Base-by-base conservation (phyloP, 2,888 invertebrate genomes). In the Agriotes lineatus region DNA sequence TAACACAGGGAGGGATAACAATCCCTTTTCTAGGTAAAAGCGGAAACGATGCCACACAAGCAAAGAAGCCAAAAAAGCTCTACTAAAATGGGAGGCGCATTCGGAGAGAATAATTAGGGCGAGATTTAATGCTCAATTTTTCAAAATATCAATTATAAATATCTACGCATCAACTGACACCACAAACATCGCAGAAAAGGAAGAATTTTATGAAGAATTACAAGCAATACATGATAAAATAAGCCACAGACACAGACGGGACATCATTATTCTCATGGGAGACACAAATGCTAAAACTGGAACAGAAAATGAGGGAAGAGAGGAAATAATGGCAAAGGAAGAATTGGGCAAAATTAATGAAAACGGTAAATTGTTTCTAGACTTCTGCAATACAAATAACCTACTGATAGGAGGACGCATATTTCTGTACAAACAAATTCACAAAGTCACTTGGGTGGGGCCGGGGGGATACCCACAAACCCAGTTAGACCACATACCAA, bases 251-350 rank as follows among this genome's bases (percentile, higher is more conserved):
- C n/a, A n/a, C n/a, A n/a, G n/a, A n/a, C n/a, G n/a, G n/a, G n/a
- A n/a, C n/a, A n/a, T n/a, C n/a, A n/a, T 33, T 33, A 39, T 39
- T 5, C 39, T 39, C n/a, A 39, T 39, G 39, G 39, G 39, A 39
- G 39, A 39, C n/a, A 39, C n/a, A 39, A n/a, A 39, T 14, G 39
- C 39, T 12, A n/a, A 39, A 39, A 39, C n/a, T 6, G 39, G n/a
- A 14, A 39, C 5, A 5, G n/a, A 12, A 6, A 39, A n/a, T n/a
- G n/a, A 6, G n/a, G 39, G 14, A 39, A 39, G 14, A 14, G 39
- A 39, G n/a, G n/a, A 39, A 6, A 39, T 39, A 39, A 39, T 39
- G 39, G 39, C 4, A 6, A 39, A 39, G n/a, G 39, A 39, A n/a
- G 39, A 14, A 6, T 6, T 39, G 4, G 39, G 14, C n/a, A 39